A percentile compares a stretch with the other conserved stretches of the same genome.
Conservation (phyloP, 1,140 invertebrate species). For the Drosophila mauritiana region DNA sequence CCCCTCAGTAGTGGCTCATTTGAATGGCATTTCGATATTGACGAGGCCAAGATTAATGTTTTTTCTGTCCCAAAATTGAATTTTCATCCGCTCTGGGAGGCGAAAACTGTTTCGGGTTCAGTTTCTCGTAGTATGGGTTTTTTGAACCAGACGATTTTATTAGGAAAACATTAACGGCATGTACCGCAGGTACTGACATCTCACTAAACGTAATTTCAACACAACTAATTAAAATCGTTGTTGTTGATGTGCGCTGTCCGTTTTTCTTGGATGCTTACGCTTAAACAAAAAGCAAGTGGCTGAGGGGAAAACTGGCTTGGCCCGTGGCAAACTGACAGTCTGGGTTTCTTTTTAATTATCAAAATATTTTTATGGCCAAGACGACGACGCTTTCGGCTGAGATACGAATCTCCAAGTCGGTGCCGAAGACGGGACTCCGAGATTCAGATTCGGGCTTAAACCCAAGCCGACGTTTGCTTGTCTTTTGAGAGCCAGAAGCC, state of each 20-base stretch:
- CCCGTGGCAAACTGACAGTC: constrained; percentile 68
- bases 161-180: constrained; percentile 44
- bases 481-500: constrained; percentile 51
- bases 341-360: constrained; percentile 78
- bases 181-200: constrained; percentile 37
- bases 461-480: constrained; percentile 4
- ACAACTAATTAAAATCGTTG: constrained; percentile 61
- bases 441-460: constrained; percentile 8
- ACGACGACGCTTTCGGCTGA: constrained; percentile 32
- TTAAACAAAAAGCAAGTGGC: constrained; percentile 57
- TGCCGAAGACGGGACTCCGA: constrained; percentile 33
- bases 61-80: constrained; percentile 17
- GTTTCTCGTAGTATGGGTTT: constrained; percentile 32
- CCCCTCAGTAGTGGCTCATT: constrained; percentile 38
- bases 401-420: constrained; percentile 52
- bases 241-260: constrained; percentile 11
- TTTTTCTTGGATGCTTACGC: constrained; percentile 3
- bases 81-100: constrained; percentile 1
- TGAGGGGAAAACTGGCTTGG: constrained; percentile 66
- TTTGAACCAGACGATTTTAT: constrained; percentile 51
- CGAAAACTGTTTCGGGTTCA: background rate
- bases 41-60: constrained; percentile 59
- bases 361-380: constrained; percentile 68
- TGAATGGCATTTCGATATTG: constrained; percentile 55
- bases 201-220: constrained; percentile 52